Conservation (phyloP, 1,140 invertebrate genomes). For the Magallana angulata region DNA sequence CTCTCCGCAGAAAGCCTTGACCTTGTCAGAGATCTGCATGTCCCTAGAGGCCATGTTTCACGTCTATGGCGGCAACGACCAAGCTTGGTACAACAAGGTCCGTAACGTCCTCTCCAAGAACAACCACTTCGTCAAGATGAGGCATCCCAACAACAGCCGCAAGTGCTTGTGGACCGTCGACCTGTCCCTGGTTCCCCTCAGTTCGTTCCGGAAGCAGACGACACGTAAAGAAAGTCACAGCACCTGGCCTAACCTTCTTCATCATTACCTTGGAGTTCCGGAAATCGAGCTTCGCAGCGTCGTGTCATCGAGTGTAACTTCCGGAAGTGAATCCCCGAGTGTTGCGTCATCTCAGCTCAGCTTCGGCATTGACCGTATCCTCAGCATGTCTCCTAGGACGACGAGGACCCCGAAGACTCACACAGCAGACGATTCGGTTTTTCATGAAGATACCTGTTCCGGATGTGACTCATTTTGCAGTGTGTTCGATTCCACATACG, state of each 20-base stretch:
- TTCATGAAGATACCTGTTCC: neutral
- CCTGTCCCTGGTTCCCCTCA: neutral
- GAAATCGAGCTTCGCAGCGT: neutral
- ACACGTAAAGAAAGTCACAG: neutral
- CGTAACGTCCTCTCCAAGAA: slow-evolving; percentile 1
- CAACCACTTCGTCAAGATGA: neutral
- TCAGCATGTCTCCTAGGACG: neutral
- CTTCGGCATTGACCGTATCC: slow-evolving; percentile 13
- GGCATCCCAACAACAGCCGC: neutral
- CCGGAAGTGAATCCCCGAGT: neutral
- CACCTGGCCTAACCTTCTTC: neutral
- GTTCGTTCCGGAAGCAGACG: slow-evolving; percentile 19
- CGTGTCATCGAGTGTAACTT: neutral
- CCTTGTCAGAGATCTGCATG: neutral
- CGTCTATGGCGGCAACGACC: slow-evolving; percentile 7
- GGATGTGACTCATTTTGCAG: neutral
- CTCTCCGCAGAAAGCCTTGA: neutral
- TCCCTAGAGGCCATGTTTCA: neutral
- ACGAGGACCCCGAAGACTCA: neutral
- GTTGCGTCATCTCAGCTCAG: neutral
- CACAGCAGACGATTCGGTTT: neutral
- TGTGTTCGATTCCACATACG: neutral
- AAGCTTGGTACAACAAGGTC: slow-evolving; percentile 14
- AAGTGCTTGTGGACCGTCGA: neutral
- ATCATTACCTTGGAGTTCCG: neutral